Percentiles rank a stretch among this genome's conserved stretches.
These are phyloP conservation scores for Drosophila nannoptera DNA, from an alignment of 1,140 invertebrate species.

Conservation along the genomic window DNA sequence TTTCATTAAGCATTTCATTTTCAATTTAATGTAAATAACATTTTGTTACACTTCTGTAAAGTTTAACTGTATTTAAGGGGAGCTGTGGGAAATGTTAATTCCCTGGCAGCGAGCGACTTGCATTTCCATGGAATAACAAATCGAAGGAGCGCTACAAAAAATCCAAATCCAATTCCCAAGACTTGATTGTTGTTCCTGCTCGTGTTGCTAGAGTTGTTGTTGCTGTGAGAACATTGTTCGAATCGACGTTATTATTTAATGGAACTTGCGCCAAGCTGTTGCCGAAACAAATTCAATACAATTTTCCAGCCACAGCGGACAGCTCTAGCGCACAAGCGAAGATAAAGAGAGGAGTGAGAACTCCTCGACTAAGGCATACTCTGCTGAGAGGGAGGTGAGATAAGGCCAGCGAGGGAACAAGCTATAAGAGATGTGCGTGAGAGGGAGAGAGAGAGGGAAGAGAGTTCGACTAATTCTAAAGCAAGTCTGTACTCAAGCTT, in stretches of 20 bases:
- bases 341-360: neutral
- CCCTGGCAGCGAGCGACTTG: constrained; percentile 11
- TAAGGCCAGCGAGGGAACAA: no score
- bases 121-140: constrained; percentile 64
- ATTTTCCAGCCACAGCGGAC: constrained; percentile 46
- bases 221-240: constrained; percentile 51
- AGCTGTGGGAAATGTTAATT: constrained; percentile 21
- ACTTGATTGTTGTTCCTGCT: neutral
- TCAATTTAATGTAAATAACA: neutral
- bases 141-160: constrained; percentile 17
- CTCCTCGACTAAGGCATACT: neutral
- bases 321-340: constrained; percentile 15
- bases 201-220: neutral
- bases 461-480: no score
- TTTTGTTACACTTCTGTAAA: neutral
- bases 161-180: constrained; percentile 10
- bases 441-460: no score
- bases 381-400: neutral
- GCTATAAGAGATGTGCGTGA: no score
- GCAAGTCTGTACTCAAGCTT: no score
- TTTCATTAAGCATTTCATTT: constrained; percentile 2
- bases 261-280: constrained; percentile 72
- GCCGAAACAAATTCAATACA: constrained; percentile 76
- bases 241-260: constrained; percentile 77
- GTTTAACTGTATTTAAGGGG: constrained; percentile 15